A percentile compares a stretch with the other conserved stretches of the same genome.
phyloP scores from a whole-genome alignment of 2,113 vertebrate species.

The Bombycilla garrulus region DNA sequence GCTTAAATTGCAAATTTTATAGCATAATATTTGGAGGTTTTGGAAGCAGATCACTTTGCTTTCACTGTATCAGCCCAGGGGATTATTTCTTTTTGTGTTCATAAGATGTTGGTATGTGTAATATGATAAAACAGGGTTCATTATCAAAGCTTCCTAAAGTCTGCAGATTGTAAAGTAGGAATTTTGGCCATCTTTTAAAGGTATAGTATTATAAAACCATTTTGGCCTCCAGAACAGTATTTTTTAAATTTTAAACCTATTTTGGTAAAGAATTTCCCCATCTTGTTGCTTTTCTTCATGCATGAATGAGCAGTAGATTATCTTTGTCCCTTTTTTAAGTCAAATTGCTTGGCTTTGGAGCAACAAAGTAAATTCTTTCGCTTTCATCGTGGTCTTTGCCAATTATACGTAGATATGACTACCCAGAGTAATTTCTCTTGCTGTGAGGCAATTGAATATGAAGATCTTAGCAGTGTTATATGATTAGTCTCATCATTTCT shows the following conservation, averaged over 20 bases:
- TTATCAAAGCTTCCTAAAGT: neutral
- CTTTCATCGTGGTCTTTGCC: neutral
- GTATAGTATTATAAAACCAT: neutral
- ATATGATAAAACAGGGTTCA: neutral
- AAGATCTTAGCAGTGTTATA: neutral
- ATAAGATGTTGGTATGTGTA: neutral
- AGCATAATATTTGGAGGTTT: fast-evolving
- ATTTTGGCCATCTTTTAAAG: neutral
- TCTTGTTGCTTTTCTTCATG: neutral
- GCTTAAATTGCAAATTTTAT: neutral
- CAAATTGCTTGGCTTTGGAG: neutral
- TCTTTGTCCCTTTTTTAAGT: neutral
- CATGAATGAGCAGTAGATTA: neutral
- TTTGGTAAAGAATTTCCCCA: neutral
- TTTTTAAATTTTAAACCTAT: neutral
- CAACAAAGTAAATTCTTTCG: neutral
- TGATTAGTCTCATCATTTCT: neutral
- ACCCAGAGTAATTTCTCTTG: neutral
- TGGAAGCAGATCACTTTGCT: neutral
- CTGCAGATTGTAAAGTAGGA: neutral
- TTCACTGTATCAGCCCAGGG: neutral
- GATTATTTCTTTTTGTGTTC: neutral
- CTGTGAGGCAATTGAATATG: neutral
- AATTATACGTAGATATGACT: neutral
- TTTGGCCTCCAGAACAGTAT: neutral